A percentile compares a stretch with the other conserved stretches of the same genome.
These are phyloP conservation scores for Drosophila atripex DNA, from an alignment of 2,888 invertebrate species.

Conservation along the genomic window DNA sequence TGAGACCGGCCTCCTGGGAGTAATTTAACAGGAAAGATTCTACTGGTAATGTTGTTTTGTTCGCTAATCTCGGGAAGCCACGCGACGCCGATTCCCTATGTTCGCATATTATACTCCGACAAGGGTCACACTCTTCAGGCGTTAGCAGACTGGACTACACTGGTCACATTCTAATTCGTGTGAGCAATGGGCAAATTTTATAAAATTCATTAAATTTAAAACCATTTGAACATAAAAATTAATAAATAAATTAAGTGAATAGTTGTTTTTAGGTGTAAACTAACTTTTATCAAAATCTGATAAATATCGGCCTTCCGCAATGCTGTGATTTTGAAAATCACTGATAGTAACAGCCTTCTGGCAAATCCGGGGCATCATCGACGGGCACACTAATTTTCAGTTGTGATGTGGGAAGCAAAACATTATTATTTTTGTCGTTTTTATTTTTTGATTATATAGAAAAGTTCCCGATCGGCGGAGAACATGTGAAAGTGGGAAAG, in stretches of 20 bases:
- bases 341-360: not conserved
- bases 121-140: slow-evolving; percentile 5
- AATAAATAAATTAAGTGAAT: not conserved
- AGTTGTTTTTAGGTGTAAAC: too few species aligned
- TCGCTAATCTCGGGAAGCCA: slow-evolving; percentile 23
- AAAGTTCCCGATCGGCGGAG: slow-evolving; percentile 10
- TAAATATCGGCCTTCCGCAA: not conserved
- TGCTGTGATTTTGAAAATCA: not conserved
- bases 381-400: slow-evolving; percentile 16
- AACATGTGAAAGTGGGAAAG: slow-evolving; percentile 54
- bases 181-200: not conserved
- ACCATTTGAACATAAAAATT: not conserved
- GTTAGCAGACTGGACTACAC: not conserved
- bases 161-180: too few species aligned
- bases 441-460: slow-evolving; percentile 71
- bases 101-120: slow-evolving; percentile 30
- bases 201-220: not conserved
- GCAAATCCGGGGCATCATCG: not conserved
- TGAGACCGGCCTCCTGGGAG: not conserved
- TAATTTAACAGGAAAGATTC: not conserved
- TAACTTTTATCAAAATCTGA: too few species aligned
- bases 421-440: slow-evolving; percentile 65
- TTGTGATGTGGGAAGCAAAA: slow-evolving; percentile 44
- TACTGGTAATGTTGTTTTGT: slow-evolving; percentile 23
- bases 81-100: slow-evolving; percentile 16